Conservation (phyloP, 2,113 vertebrate genomes). For the Nothoprocta perdicaria region DNA sequence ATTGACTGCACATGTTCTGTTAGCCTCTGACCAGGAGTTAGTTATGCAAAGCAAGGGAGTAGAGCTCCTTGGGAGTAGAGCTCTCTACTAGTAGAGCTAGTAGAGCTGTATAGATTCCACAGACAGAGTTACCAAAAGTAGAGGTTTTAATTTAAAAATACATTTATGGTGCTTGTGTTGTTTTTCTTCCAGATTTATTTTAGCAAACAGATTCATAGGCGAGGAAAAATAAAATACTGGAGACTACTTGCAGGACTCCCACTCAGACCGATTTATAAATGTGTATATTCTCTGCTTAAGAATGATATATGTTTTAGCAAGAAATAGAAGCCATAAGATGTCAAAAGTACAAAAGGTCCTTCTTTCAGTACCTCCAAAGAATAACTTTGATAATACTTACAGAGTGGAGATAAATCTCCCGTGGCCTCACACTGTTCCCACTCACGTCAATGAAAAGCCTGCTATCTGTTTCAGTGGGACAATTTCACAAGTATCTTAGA, state of each 20-base stretch:
- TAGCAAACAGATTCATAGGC: neutral
- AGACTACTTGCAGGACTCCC: neutral
- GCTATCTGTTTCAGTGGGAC: constrained; percentile 15
- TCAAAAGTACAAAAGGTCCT: neutral
- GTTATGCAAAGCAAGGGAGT: neutral
- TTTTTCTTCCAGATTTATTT: neutral
- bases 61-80: too few species aligned
- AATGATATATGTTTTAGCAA: neutral
- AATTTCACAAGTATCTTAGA: neutral
- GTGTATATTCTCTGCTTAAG: neutral
- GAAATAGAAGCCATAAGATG: neutral
- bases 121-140: neutral
- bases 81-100: too few species aligned
- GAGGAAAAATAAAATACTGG: neutral
- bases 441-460: neutral
- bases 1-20: neutral
- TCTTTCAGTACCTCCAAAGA: neutral
- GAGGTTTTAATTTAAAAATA: neutral
- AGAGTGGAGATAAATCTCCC: neutral
- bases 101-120: neutral
- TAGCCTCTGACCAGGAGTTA: neutral
- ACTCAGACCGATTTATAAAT: neutral
- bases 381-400: neutral
- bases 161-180: neutral
- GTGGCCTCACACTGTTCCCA: neutral